These are phyloP conservation scores for Sardinella longiceps DNA, from an alignment of 2,797 vertebrate genomes.

Conservation along the genomic window DNA sequence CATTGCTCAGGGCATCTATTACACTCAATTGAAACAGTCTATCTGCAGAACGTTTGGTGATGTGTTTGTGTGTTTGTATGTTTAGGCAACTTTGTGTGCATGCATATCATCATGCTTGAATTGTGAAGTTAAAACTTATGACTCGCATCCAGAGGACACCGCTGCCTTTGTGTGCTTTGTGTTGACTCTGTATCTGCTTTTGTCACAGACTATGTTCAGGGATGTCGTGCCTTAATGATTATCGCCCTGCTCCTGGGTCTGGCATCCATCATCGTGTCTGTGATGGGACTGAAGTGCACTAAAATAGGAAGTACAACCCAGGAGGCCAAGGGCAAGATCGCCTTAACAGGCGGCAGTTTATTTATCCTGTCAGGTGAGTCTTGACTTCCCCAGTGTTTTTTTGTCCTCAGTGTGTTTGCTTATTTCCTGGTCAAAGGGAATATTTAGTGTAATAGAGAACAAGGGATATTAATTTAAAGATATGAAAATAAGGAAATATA, in stretches of 20 bases:
- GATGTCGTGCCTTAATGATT: constrained; percentile 86
- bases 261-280: constrained; percentile 67
- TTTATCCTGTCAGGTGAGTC: constrained; percentile 81
- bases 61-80: constrained; percentile 29
- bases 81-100: constrained; percentile 1
- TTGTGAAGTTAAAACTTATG: neutral
- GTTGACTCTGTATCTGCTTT: neutral
- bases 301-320: constrained; percentile 74
- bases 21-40: no score
- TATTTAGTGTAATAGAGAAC: neutral
- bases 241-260: constrained; percentile 78
- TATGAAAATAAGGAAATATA: no score
- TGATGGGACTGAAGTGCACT: constrained; percentile 84
- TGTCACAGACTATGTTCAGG: constrained; percentile 76
- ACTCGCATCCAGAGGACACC: neutral
- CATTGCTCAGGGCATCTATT: no score
- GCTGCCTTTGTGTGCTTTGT: neutral
- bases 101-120: neutral
- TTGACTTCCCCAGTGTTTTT: neutral
- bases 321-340: constrained; percentile 73
- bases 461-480: neutral
- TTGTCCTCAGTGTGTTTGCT: neutral
- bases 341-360: constrained; percentile 73
- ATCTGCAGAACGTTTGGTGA: neutral
- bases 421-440: neutral